Conservation (phyloP, 1,140 invertebrate species). For the Mactra quadrangularis region DNA sequence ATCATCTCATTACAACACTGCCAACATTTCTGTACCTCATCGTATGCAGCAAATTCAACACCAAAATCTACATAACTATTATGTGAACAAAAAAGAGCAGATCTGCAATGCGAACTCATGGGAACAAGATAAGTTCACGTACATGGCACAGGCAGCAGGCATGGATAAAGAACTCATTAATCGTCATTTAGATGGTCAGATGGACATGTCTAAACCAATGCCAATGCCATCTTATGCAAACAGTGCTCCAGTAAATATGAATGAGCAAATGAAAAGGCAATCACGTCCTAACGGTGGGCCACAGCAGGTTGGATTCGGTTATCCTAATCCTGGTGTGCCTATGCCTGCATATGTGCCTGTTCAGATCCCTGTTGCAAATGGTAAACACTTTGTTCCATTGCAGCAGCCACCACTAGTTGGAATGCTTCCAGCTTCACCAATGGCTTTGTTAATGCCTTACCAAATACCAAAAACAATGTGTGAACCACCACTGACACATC, state of each 20-base stretch:
- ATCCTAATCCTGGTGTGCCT: neutral
- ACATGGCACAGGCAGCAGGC: constrained; percentile 11
- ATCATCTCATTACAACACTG: neutral
- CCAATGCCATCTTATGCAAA: too few species aligned
- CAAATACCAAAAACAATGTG: neutral
- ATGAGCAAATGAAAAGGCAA: neutral
- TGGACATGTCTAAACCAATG: neutral
- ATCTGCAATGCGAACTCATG: neutral
- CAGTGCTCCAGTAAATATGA: neutral
- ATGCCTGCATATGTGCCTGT: neutral
- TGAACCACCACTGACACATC: neutral
- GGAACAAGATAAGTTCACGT: constrained; percentile 23
- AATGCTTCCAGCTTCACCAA: neutral
- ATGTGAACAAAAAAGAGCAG: neutral
- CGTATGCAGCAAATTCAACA: constrained; percentile 26
- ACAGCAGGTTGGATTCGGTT: neutral
- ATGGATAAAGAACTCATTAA: constrained; percentile 13
- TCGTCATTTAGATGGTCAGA: neutral
- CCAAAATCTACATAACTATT: constrained; percentile 14
- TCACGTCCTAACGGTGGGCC: neutral
- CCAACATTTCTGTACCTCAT: constrained; percentile 2
- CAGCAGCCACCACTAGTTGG: neutral
- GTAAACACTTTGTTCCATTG: neutral
- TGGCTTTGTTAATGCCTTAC: neutral
- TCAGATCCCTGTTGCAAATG: neutral